Evolutionary conservation across 2,797 vertebrate genomes (phyloP), one percentile per base, ranked within the genome.

Genomic region (Furcifer pardalis): DNA sequence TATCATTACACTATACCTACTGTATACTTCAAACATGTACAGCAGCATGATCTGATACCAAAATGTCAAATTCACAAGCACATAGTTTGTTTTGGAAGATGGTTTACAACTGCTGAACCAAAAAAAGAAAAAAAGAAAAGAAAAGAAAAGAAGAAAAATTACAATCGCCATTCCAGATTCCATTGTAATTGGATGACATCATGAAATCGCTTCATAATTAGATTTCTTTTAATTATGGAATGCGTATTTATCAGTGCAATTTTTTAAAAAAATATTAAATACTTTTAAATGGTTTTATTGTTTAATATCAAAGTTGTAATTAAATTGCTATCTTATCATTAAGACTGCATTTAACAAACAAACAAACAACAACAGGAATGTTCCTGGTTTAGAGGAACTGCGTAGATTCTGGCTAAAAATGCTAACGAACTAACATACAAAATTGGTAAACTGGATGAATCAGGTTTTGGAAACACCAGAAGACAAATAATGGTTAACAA

Each of bases 131-230:
- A 52, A 52, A 8, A 9, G 17, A 52, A 52, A 9, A 52, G 17
- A 52, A 9, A 52, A 52, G n/a, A 52, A 9, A 52, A 52, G 17
- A 52, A 9, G 9, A 9, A 56, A 21, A 13, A 1, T 5, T 78
- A 21, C 78, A 49, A 1, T 42, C 79, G 82, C 19, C 37, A 69
- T 19, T 82, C 69, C 37, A 87, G 62, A 1, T n/a, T n/a, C n/a
- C n/a, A n/a, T 25, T 0, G 27, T 52, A 84, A 23, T 73, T 63
- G 5, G 0, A 73, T 2, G 0, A 30, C 71, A 79, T 27, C 81
- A 1, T 60, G 77, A 79, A 19, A 56, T 78, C 17, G 5, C 2
- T 9, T 84, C 13, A 7, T 49, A 77, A 84, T 79, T 68, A 32
- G 44, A 68, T 35, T 59, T 72, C 76, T 23, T 63, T 27, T 7